Evolutionary conservation across 1,140 invertebrate species (phyloP), one percentile per base, ranked within the genome.

Genomic region (Drepana arcuata): DNA sequence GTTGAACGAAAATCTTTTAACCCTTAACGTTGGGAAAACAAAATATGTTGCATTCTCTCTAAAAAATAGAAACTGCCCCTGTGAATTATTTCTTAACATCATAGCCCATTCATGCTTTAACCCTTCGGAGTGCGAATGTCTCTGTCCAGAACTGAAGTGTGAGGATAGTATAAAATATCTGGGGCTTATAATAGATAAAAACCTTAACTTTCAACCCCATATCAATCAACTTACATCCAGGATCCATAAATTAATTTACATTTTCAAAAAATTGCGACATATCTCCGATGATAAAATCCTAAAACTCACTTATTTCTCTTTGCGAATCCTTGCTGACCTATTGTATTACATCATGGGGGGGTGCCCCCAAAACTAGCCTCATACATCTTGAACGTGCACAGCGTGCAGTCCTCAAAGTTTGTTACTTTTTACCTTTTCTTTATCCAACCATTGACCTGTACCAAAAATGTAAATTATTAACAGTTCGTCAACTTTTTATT

Each of bases 261-360:
- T 57, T 25, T 57, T 53, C 21, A 48, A 53, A 34, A 37, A 18
- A 0, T 10, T 57, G 6, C 13, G 49, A 12, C 10, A 33, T 21
- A 18, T 40, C 11, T 36, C 32, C 1, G 34, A 41, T 16, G 11
- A 4, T n/a, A 14, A 34, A 6, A 13, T 28, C 5, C 6, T 44
- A n/a, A 47, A 29, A 35, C 37, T 12, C 7, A 30, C 42, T 1
- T 56, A 50, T 15, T 41, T 16, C 51, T 1, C 21, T 55, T 9
- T 38, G 28, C 7, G 39, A 49, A 10, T 47, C 47, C 7, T 3
- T 50, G 13, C 4, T 50, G 4, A 26, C 14, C 2, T 50, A 48
- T 11, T 43, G 52, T 25, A 32, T 49, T 2, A 21, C 36, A 2
- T 14, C 24, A 1, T 55, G 46, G 51, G 46, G 42, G 7, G 37